Percentiles rank a stretch among this genome's conserved stretches.
Evolutionary conservation across 2,113 vertebrate species (phyloP).

Genomic region (Myodes glareolus): DNA sequence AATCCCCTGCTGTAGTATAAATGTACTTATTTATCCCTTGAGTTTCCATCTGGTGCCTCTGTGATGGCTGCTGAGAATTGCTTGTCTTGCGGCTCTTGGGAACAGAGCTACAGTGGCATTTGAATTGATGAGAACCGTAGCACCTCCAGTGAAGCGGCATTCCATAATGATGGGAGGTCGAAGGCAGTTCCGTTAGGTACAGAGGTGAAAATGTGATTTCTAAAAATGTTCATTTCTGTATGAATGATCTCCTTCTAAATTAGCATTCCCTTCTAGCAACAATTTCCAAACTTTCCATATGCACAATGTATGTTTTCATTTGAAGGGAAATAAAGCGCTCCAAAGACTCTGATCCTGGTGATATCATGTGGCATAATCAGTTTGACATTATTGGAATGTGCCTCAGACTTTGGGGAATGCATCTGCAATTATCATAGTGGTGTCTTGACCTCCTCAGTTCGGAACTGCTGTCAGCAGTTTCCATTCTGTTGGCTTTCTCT

Average conservation of each 20-base stretch:
- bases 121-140: neutral
- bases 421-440: neutral
- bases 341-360: neutral
- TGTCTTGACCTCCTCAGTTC: neutral
- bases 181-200: neutral
- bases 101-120: conserved; percentile 27
- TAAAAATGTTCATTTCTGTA: neutral
- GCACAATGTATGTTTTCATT: neutral
- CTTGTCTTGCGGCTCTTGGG: conserved; percentile 12
- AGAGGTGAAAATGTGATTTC: conserved; percentile 23
- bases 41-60: conserved; percentile 79
- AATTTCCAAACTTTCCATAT: conserved; percentile 24
- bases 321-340: neutral
- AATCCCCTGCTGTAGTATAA: conserved; percentile 71
- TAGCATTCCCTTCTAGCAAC: neutral
- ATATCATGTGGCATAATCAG: neutral
- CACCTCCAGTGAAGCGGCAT: neutral
- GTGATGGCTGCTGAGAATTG: conserved; percentile 16
- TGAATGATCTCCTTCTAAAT: conserved; percentile 9
- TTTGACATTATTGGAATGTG: conserved; percentile 44
- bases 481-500: neutral
- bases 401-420: conserved; percentile 26
- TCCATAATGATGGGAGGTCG: neutral
- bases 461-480: neutral
- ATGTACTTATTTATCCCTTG: conserved; percentile 81